These are phyloP conservation scores for Hyles euphorbiae DNA, from an alignment of 1,140 invertebrate genomes.

Conservation along the genomic window DNA sequence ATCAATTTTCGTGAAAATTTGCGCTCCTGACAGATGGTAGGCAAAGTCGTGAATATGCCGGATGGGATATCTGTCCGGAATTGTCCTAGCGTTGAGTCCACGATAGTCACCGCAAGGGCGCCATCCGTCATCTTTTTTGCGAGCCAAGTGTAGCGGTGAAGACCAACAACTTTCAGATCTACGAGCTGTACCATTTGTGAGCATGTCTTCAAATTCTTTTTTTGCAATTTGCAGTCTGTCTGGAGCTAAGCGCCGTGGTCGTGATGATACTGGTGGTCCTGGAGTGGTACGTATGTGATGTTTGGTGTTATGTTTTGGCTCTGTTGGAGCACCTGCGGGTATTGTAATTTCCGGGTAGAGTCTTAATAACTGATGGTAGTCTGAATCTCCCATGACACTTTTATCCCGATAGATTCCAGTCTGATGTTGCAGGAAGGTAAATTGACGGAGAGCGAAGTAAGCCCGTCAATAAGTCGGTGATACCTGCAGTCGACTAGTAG, in stretches of 20 bases:
- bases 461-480: background rate
- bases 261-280: slow-evolving; percentile 1
- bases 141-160: too few species aligned
- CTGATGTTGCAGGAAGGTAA: background rate
- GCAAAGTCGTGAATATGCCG: slow-evolving; percentile 7
- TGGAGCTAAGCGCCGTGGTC: background rate
- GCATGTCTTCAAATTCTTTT: background rate
- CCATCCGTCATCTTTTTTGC: too few species aligned
- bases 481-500: slow-evolving; percentile 2
- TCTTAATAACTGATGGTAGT: background rate
- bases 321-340: background rate
- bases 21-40: background rate
- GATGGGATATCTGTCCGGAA: slow-evolving; percentile 6
- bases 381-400: background rate
- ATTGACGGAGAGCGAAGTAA: background rate
- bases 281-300: slow-evolving; percentile 1
- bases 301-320: background rate
- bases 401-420: background rate
- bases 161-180: too few species aligned
- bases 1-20: background rate
- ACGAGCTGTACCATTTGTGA: background rate
- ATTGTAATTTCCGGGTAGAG: background rate
- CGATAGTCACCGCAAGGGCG: background rate
- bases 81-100: background rate
- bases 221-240: background rate